phyloP scores from a whole-genome alignment of 2,797 vertebrate genomes.

The Oryzias dopingdopingensis region DNA sequence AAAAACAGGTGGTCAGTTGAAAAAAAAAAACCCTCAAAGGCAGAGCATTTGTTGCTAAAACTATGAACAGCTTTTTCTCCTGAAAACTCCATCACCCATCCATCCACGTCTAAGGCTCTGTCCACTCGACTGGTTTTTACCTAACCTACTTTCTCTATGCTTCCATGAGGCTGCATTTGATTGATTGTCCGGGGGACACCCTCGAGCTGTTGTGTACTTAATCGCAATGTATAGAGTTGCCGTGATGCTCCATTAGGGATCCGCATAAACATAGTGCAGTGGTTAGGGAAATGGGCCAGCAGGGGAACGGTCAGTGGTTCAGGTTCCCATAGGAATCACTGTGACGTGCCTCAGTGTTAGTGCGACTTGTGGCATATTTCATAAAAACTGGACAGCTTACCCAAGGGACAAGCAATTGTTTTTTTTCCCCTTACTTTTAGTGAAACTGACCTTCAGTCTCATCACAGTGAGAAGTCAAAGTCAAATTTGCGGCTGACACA shows the following conservation, averaged over 20 bases:
- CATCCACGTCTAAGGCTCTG: constrained; percentile 40
- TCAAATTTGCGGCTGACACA: constrained; percentile 46
- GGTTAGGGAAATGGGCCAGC: constrained; percentile 72
- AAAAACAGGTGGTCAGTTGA: too few species aligned
- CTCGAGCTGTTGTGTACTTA: constrained; percentile 58
- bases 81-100: constrained; percentile 34
- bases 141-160: constrained; percentile 62
- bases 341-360: constrained; percentile 24
- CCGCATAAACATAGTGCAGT: constrained; percentile 58
- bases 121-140: constrained; percentile 44
- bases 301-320: constrained; percentile 69
- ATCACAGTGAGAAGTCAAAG: constrained; percentile 18
- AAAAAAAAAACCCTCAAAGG: too few species aligned
- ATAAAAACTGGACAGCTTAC: constrained; percentile 11
- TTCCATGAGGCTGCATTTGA: constrained; percentile 56
- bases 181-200: constrained; percentile 70
- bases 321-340: constrained; percentile 52
- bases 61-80: constrained; percentile 17
- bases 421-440: neutral
- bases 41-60: constrained; percentile 10
- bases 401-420: constrained; percentile 22
- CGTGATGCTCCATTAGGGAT: constrained; percentile 68
- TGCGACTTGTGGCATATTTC: constrained; percentile 28
- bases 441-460: constrained; percentile 27
- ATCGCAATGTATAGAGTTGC: constrained; percentile 62